Conservation (phyloP, 2,113 vertebrate species). For the Paradoxurus hermaphroditus region DNA sequence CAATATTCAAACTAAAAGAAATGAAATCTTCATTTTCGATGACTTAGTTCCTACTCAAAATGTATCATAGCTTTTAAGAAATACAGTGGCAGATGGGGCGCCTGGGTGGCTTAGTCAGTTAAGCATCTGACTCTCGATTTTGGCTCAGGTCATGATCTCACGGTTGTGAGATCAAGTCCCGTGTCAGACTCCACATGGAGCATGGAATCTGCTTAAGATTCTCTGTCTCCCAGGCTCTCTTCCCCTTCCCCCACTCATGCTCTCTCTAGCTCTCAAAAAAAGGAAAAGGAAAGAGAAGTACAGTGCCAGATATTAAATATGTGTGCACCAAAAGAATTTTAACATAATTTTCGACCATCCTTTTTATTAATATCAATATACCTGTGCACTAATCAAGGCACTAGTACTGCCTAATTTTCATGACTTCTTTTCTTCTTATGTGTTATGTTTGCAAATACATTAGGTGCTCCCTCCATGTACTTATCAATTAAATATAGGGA, state of each 20-base stretch:
- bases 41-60: background rate
- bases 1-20: constrained; percentile 12
- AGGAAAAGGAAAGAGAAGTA: background rate
- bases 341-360: background rate
- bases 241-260: too few relatives aligned
- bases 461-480: background rate
- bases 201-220: too few relatives aligned
- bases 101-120: too few relatives aligned
- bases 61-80: background rate
- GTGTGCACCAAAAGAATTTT: background rate
- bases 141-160: too few relatives aligned
- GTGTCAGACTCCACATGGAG: too few relatives aligned
- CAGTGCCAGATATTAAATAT: background rate
- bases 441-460: background rate
- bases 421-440: background rate
- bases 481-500: background rate
- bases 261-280: too few relatives aligned
- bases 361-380: background rate
- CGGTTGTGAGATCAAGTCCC: too few relatives aligned
- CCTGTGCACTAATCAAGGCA: background rate
- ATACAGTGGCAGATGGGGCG: too few relatives aligned
- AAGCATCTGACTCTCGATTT: too few relatives aligned
- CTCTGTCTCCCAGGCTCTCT: too few relatives aligned
- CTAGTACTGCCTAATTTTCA: background rate
- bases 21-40: background rate